Percentiles rank a stretch among this genome's conserved stretches.
Conservation (phyloP, 2,888 invertebrate species). For the Ptychoptera contaminata region DNA sequence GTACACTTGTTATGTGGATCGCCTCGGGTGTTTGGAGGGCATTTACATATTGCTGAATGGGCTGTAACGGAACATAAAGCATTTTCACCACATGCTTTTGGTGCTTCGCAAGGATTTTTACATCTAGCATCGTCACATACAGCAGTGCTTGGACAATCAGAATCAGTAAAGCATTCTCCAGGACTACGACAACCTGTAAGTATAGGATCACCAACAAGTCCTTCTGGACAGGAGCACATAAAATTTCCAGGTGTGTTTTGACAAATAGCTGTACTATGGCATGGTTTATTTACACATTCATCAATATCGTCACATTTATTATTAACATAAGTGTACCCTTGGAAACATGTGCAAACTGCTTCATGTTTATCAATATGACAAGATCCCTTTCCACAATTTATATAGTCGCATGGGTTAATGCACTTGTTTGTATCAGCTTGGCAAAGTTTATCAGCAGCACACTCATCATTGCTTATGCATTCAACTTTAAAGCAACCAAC, state of each 20-base stretch:
- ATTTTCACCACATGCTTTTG: constrained; percentile 52
- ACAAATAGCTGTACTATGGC: constrained; percentile 63
- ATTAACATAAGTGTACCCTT: constrained; percentile 51
- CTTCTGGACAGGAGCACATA: constrained; percentile 59
- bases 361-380: constrained; percentile 59
- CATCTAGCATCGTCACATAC: constrained; percentile 61
- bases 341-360: constrained; percentile 55
- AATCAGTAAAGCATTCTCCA: constrained; percentile 64
- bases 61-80: constrained; percentile 55
- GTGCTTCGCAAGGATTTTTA: constrained; percentile 56
- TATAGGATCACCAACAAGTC: constrained; percentile 61
- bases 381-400: constrained; percentile 64
- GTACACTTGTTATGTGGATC: constrained; percentile 58
- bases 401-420: constrained; percentile 63
- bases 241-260: constrained; percentile 65
- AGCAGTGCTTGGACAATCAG: constrained; percentile 64
- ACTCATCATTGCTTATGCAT: constrained; percentile 62
- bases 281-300: constrained; percentile 64
- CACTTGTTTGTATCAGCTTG: constrained; percentile 62
- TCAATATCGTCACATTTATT: constrained; percentile 63
- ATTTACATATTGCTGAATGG: constrained; percentile 58
- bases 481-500: constrained; percentile 83
- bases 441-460: constrained; percentile 58
- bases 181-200: constrained; percentile 62
- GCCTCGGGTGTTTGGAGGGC: constrained; percentile 57